Evolutionary conservation across 2,113 vertebrate genomes (phyloP).

Genomic region (Blennius ocellaris): DNA sequence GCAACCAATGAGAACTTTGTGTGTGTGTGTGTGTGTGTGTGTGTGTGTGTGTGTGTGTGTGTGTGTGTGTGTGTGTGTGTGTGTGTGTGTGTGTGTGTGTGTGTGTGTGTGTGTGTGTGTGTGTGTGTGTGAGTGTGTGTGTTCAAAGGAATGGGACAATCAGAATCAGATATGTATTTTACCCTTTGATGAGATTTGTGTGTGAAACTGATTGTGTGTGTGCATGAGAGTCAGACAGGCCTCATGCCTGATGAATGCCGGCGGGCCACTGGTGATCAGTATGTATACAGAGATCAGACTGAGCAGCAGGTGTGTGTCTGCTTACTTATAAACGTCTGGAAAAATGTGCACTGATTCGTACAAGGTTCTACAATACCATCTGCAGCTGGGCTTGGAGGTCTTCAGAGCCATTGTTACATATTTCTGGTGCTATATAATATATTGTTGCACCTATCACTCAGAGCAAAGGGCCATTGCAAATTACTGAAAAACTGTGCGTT

Average conservation of each 20-base stretch:
- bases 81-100: conserved; percentile 3
- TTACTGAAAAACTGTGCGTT: conserved; percentile 4
- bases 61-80: conserved; percentile 24
- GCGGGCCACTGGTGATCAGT: conserved; percentile 49
- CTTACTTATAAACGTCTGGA: conserved; percentile 15
- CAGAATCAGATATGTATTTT: conserved; percentile 59
- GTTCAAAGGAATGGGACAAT: conserved; percentile 67
- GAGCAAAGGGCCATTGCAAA: conserved; percentile 27
- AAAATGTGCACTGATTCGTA: conserved; percentile 10
- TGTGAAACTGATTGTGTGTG: conserved; percentile 11
- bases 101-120: conserved; percentile 24
- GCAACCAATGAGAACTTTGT: conserved; percentile 48
- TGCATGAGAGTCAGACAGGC: conserved; percentile 13
- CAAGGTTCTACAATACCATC: neutral
- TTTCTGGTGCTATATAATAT: conserved; percentile 7
- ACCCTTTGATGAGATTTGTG: conserved; percentile 69
- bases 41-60: conserved; percentile 14
- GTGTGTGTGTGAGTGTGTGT: conserved; percentile 3
- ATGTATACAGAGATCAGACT: conserved; percentile 2
- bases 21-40: conserved; percentile 5
- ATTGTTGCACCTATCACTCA: neutral
- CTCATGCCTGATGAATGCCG: conserved; percentile 55
- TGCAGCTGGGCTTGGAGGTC: neutral
- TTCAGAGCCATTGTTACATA: neutral
- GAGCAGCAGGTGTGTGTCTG: conserved; percentile 12